Base-by-base conservation (phyloP, 2,113 vertebrate species). In the Cranoglanis bouderius region DNA sequence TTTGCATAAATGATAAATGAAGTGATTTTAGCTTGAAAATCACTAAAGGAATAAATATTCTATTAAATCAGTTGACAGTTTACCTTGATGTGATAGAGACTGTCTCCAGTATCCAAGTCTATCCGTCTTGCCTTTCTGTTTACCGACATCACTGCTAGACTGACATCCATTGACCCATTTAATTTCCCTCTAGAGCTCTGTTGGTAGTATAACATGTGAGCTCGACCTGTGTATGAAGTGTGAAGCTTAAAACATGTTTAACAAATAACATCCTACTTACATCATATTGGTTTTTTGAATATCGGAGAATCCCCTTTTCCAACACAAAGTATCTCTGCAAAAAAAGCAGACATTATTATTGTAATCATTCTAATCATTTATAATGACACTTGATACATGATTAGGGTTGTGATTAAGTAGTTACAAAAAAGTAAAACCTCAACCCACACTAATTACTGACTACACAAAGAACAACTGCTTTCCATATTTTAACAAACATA, bases 31-130 rank as follows among this genome's bases (percentile, higher is more conserved):
- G 12, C 29, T 53, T 32, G 14, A 53, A 53, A 81, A 18, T 4
- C 24, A 1, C 26, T 49, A 46, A 46, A 46, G 3, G 29, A 13
- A n/a, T n/a, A 51, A 53, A 80, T 21, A n/a, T 21, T 35, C 1
- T 19, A 72, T 38, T 57, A 53, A 14, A 55, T 55, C 12, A 24
- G 67, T 46, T 0, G 18, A 89, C 3, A 51, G 53, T 46, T 89
- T 88, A 96, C 98, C 97, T 97, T 98, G 80, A 99, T 95, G 93
- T 99, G 98, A 93, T 97, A 99, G 63, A 99, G 96, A 92, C 96
- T 98, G 92, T 99, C 96, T 91, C 98, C 98, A 0, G 97, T 97
- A 89, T 99, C 98, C 90, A 99, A 94, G 90, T 99, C 98, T 0
- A 99, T 96, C 74, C 97, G 95, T 90, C 97, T 97, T 0, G 97